Evolutionary conservation across 2,113 vertebrate genomes (phyloP), one percentile per base, ranked within the genome.

Genomic region (Clupea harengus): DNA sequence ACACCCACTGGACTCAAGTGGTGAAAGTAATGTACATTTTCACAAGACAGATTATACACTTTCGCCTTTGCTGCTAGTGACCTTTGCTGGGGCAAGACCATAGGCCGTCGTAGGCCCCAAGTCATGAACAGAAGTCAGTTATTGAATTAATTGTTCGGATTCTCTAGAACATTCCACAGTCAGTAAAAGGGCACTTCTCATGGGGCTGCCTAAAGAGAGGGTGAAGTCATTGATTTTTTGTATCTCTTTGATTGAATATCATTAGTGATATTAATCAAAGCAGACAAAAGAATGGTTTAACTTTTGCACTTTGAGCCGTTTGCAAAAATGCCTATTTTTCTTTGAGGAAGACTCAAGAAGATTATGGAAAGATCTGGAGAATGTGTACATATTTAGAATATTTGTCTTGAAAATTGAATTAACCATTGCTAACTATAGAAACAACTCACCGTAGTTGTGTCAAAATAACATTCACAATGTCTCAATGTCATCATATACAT

Each of bases 11-110:
- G n/a, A 3, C 10, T 72, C 28, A 32, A 15, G 8, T 72, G 25
- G 10, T 72, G 25, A 72, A 72, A 72, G 64, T 32, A 13, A 32
- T 28, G 64, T 32, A 72, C 13, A 72, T 32, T 72, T 72, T 28
- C 25, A 32, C 25, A 32, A 25, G 25, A 13, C 64, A 72, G 28
- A 72, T 72, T 72, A 25, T 72, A 32, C 6, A 22, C n/a, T 64
- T 64, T 25, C 22, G 60, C 57, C 22, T 83, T 72, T 86, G 32
- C 28, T 83, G 81, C 47, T 57, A 72, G 5, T 86, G 85, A 86
- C 85, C 81, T 86, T 86, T 86, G 81, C 57, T 25, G 20, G 64
- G 47, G 81, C 81, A 83, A 82, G 75, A 75, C 85, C 82, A 86
- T 52, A 82, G 57, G 85, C 81, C 60, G 25, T 82, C 60, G 8